phyloP scores from a whole-genome alignment of 2,113 vertebrate genomes.

The Epinephelus cyanopodus region DNA sequence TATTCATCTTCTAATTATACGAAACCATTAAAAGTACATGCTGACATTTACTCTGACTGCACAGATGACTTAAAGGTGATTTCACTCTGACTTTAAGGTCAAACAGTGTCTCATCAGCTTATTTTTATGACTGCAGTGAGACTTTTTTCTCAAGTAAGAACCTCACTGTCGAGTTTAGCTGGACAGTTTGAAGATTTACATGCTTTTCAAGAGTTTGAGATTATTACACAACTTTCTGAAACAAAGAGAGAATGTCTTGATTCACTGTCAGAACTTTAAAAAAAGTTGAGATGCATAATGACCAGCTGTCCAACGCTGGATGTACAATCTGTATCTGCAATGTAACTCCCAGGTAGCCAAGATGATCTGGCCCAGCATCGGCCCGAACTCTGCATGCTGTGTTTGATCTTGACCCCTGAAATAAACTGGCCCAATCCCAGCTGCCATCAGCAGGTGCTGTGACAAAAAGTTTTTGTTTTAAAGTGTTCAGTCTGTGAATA shows the following conservation, averaged over 20 bases:
- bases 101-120: background rate
- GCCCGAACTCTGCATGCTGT: no score
- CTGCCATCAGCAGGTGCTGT: no score
- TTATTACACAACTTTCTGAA: background rate
- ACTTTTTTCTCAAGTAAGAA: background rate
- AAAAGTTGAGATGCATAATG: background rate
- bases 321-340: no score
- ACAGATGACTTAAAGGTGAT: background rate
- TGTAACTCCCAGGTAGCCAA: no score
- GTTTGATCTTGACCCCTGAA: no score
- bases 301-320: no score
- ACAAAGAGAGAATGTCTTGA: background rate
- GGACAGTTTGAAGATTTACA: background rate
- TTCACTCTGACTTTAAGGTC: background rate
- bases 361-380: no score
- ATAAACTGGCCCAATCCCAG: no score
- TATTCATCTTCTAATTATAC: background rate
- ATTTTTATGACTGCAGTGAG: no score
- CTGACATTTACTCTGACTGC: background rate
- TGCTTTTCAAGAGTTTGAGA: background rate
- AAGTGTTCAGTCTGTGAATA: background rate
- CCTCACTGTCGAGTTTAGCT: background rate
- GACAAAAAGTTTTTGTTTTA: background rate
- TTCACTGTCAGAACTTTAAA: background rate
- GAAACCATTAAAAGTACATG: background rate